Evolutionary conservation across 2,888 invertebrate genomes (phyloP), one percentile per base, ranked within the genome.

Genomic region (Melanophora roralis): DNA sequence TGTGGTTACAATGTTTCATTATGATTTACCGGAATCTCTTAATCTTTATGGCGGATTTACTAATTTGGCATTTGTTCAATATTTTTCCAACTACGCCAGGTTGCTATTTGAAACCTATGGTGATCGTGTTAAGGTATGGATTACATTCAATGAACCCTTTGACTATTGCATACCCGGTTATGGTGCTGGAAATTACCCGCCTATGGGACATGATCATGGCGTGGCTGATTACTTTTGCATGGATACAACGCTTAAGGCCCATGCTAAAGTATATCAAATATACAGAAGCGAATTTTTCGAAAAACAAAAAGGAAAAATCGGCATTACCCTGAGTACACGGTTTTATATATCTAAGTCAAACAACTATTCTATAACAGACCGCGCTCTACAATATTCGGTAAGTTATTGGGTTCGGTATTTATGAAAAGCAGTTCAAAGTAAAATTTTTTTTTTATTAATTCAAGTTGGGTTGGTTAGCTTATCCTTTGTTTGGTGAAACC

Each of bases 1-100:
- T 0, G 88, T 93, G 86, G 89, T 93, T 84, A 92, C 92, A 0
- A 85, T 93, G 36, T 91, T 91, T 83, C 92, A 92, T 75, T 92
- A 91, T 90, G 92, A 92, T 83, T 84, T 92, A 45, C 92, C 92
- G 0, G 90, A 91, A 71, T 89, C 89, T 49, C 86, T 93, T 0
- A 92, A 92, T 82, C 91, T 92, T 0, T 80, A 91, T 7, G 93
- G 93, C 6, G 93, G 93, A 8, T 91, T 90, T 72, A 75, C 88
- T 0, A 91, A 91, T 78, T 88, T 90, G 0, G 49, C 90, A 0
- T 84, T 92, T 45, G 83, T 90, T 0, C 88, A 90, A 38, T 91
- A 91, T 89, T 92, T 91, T 69, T 89, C 88, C 67, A 90, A 91
- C 14, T 92, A 91, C 82, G 91, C 92, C 0, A 85, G 89, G 21